Percentiles rank a stretch among this genome's conserved stretches.
These are phyloP conservation scores for Pseudonaja textilis DNA, from an alignment of 2,113 vertebrate species.

Conservation along the genomic window DNA sequence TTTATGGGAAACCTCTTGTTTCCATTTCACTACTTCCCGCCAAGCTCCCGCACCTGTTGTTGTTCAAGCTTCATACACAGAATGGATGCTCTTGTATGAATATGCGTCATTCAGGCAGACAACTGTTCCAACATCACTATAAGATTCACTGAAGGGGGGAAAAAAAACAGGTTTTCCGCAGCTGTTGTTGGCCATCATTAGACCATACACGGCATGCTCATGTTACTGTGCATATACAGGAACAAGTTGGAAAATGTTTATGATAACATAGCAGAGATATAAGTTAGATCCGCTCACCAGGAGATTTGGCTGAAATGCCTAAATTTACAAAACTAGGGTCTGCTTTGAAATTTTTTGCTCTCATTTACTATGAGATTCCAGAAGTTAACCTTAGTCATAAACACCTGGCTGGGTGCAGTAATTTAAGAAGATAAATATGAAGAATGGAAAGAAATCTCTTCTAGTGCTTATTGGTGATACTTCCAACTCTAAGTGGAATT, in stretches of 20 bases:
- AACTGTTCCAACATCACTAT: background rate
- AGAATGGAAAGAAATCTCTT: background rate
- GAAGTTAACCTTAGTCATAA: background rate
- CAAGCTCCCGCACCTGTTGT: constrained; percentile 4
- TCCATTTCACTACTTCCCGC: background rate
- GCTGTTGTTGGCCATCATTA: background rate
- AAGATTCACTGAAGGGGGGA: background rate
- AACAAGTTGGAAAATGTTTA: background rate
- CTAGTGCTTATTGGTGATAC: background rate
- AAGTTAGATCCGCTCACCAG: background rate
- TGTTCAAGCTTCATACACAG: background rate
- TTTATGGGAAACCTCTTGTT: background rate
- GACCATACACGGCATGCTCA: background rate
- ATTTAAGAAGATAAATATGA: background rate
- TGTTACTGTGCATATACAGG: background rate
- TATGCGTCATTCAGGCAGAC: background rate
- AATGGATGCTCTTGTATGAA: background rate
- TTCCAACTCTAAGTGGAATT: background rate
- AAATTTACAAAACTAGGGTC: background rate
- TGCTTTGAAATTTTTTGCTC: background rate
- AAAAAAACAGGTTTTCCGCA: background rate
- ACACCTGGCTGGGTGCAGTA: background rate
- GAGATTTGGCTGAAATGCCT: background rate
- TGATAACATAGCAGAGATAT: background rate
- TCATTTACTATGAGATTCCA: background rate